Conservation (phyloP, 2,888 invertebrate species). For the Ichneumoninae sp. region DNA sequence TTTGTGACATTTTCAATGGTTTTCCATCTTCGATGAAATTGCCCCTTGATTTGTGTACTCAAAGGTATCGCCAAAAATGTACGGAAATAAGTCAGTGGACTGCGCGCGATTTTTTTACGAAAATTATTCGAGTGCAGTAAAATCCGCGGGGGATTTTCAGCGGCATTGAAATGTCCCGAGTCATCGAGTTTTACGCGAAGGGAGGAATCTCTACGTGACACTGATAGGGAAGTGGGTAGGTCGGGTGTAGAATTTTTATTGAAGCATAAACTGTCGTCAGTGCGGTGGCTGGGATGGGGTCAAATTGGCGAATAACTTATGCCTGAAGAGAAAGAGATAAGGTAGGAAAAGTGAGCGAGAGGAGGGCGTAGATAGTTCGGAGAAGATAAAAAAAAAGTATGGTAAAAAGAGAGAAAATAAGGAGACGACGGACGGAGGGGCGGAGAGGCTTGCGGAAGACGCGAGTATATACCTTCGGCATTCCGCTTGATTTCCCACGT, state of each 20-base stretch:
- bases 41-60: too few relatives aligned
- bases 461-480: conserved; percentile 39
- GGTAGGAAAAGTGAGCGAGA: conserved; percentile 33
- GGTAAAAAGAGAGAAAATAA: conserved; percentile 13
- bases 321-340: conserved; percentile 67
- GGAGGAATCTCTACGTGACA: conserved; percentile 38
- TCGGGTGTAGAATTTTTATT: conserved; percentile 65
- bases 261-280: conserved; percentile 67
- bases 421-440: background rate
- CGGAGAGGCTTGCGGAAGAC: conserved; percentile 27
- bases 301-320: conserved; percentile 72
- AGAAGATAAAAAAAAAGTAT: conserved; percentile 28
- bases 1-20: too few relatives aligned
- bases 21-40: too few relatives aligned
- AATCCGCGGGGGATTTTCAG: background rate
- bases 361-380: conserved; percentile 27
- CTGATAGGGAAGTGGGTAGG: conserved; percentile 42
- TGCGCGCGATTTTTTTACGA: background rate
- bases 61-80: background rate
- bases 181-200: conserved; percentile 28
- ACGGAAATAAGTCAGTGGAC: background rate
- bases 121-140: background rate
- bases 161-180: conserved; percentile 26
- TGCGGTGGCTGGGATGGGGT: conserved; percentile 47
- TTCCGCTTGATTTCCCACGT: conserved; percentile 70